These are phyloP conservation scores for Holacanthus passer DNA, from an alignment of 2,113 vertebrate species.

Conservation along the genomic window DNA sequence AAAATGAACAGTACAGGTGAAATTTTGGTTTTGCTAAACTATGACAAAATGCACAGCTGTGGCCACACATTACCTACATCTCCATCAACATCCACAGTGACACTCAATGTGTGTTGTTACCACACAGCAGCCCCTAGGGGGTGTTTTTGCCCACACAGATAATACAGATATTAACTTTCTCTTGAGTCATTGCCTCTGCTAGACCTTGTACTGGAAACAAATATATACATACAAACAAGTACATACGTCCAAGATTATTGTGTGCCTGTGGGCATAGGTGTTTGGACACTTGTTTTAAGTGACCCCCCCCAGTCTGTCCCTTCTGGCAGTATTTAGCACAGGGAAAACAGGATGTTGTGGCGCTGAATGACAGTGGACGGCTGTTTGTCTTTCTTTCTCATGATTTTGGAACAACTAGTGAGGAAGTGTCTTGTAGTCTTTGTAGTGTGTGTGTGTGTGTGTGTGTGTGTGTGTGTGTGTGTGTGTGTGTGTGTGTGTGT, in stretches of 20 bases:
- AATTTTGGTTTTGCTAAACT: background rate
- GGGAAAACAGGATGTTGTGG: slow-evolving; percentile 40
- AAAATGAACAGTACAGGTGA: background rate
- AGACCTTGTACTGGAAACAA: background rate
- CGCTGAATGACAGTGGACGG: slow-evolving; percentile 11
- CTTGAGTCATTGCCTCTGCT: background rate
- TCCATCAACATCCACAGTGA: slow-evolving; percentile 5
- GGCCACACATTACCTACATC: background rate
- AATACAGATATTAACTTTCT: slow-evolving; percentile 34
- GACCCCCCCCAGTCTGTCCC: slow-evolving; percentile 11
- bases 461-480: slow-evolving; percentile 7
- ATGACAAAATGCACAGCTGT: background rate
- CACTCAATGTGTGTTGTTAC: slow-evolving; percentile 44
- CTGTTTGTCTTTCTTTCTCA: slow-evolving; percentile 13
- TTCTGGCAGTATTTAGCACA: slow-evolving; percentile 15
- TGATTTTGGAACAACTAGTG: slow-evolving; percentile 14
- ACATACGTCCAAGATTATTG: background rate
- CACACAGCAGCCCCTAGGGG: slow-evolving; percentile 69
- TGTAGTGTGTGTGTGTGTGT: background rate
- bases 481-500: slow-evolving; percentile 14
- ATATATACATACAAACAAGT: background rate
- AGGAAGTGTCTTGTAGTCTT: slow-evolving; percentile 18
- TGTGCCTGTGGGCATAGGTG: background rate
- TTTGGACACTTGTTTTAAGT: slow-evolving; percentile 11
- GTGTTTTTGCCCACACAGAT: slow-evolving; percentile 73